phyloP scores from a whole-genome alignment of 2,113 vertebrate genomes.

The Struthidea cinerea region DNA sequence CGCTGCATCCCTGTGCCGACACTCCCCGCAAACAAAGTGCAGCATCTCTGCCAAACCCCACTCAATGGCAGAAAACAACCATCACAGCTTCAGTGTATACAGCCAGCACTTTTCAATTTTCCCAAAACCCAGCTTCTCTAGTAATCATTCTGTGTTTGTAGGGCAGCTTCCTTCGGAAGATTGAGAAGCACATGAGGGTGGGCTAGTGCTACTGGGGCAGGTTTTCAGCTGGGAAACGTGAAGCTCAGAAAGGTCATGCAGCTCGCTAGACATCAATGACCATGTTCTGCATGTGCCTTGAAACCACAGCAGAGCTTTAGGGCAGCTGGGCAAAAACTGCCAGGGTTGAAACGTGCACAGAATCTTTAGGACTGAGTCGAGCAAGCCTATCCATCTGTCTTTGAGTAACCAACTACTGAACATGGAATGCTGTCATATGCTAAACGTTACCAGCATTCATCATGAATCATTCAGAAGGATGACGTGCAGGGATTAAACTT shows the following conservation, averaged over 20 bases:
- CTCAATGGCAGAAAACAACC: background rate
- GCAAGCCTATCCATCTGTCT: background rate
- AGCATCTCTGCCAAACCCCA: background rate
- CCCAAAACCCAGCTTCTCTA: background rate
- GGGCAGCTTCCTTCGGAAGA: background rate
- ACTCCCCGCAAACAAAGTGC: background rate
- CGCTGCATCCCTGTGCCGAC: fast-evolving
- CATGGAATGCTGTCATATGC: background rate
- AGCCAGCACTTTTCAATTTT: background rate
- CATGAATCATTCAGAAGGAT: background rate
- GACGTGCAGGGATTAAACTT: background rate
- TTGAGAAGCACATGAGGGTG: background rate
- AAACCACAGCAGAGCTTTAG: background rate
- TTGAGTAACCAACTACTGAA: background rate
- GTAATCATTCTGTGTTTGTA: background rate
- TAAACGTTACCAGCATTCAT: fast-evolving
- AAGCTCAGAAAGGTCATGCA: background rate
- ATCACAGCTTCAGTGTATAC: fast-evolving
- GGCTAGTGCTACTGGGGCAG: background rate
- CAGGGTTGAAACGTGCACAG: background rate
- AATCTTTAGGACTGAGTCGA: background rate
- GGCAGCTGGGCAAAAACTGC: background rate
- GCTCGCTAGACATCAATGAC: fast-evolving
- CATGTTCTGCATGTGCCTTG: background rate
- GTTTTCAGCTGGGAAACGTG: background rate